Base-by-base conservation (phyloP, 2,888 invertebrate species). In the Acleris sparsana region DNA sequence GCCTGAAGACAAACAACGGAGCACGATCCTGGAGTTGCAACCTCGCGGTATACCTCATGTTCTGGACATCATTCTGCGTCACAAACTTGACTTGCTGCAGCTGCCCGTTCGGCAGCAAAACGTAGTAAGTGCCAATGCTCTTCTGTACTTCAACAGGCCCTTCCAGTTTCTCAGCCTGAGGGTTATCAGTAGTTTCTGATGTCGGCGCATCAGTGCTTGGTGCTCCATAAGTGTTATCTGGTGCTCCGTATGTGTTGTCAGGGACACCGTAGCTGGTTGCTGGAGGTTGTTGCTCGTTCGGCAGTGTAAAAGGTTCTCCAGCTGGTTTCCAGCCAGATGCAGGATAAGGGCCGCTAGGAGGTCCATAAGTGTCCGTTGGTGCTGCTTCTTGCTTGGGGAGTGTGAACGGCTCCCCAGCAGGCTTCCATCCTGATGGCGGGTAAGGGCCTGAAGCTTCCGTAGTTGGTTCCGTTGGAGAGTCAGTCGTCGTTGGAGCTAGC, bases 71-170 rank as follows among this genome's bases (percentile, higher is more conserved):
- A 71, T 86, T 89, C 68, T 88, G 87, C 0, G 94, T 94, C 67
- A 92, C 84, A 75, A 94, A 94, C 68, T 91, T 88, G 33, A 95
- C 93, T 68, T 92, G 93, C 76, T 95, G 95, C 43, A 95, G 83
- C 68, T 94, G 88, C 5, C 95, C 95, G 70, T 93, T 94, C 0
- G 95, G 95, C 70, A 95, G 89, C 48, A 95, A 89, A 5, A 95
- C 89, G 78, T 93, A 95, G 80, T 95, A 95, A 16, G 93, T 88
- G 5, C 95, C 95, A 64, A 80, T 84, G n/a, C 93, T 93, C 70
- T 70, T 68, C 49, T 72, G 71, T 16, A 71, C 68, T n/a, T 83
- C 72, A 39, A 75, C 73, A 43, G 69, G 61, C 46, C 90, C 82
- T 60, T 86, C 88, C 7, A 91, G 58, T 25, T 71, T 84, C 69